phyloP scores from a whole-genome alignment of 2,797 vertebrate genomes.

The Cossypha heuglini region DNA sequence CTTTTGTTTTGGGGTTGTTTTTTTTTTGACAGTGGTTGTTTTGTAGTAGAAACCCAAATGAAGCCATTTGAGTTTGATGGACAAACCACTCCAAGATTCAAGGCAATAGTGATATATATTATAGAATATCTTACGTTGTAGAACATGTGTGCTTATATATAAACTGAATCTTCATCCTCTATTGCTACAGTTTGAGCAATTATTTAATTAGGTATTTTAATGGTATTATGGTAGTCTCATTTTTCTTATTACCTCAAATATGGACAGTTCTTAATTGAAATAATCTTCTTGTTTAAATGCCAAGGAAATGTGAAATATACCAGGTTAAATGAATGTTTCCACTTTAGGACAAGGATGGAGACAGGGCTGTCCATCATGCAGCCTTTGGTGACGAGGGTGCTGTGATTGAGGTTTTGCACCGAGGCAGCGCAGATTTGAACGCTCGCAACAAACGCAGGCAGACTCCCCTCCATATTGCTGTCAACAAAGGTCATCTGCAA shows the following conservation, averaged over 20 bases:
- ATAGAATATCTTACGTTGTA: background rate
- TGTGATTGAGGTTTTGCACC: constrained; percentile 95
- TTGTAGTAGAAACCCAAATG: background rate
- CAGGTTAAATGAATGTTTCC: background rate
- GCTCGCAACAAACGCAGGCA: constrained; percentile 96
- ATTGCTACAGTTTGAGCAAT: background rate
- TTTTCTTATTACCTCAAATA: background rate
- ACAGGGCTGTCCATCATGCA: constrained; percentile 95
- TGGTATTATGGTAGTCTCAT: background rate
- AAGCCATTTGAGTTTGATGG: background rate
- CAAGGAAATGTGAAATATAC: background rate
- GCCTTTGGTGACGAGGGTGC: constrained; percentile 97
- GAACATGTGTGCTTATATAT: background rate
- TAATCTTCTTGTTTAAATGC: background rate
- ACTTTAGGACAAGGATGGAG: constrained; percentile 94
- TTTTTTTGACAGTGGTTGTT: background rate
- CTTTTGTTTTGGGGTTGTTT: background rate
- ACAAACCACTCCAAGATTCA: background rate
- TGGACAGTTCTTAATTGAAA: background rate
- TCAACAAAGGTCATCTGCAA: constrained; percentile 98
- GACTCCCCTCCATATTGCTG: constrained; percentile 96
- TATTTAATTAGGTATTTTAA: background rate
- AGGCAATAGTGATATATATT: background rate
- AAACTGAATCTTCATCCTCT: background rate
- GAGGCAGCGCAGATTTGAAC: constrained; percentile 94